Evolutionary conservation across 2,888 invertebrate species (phyloP), one percentile per base, ranked within the genome.

Genomic region (Microctonus aethiopoides): DNA sequence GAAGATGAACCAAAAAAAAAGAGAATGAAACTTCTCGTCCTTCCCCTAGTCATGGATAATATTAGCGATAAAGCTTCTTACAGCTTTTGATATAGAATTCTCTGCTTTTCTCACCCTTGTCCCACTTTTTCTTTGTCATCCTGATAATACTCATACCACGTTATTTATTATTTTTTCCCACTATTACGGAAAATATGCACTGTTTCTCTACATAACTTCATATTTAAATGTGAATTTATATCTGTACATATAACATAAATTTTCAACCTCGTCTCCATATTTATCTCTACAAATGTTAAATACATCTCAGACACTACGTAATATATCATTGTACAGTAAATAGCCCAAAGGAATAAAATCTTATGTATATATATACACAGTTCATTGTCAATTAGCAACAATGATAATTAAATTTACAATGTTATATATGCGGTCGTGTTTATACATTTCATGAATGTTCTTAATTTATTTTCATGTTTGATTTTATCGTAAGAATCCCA

Each of bases 41-140:
- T 32, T 32, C 16, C n/a, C 22, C 32, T 41, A 60, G 29, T 29
- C 54, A 72, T 36, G 62, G 60, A 74, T 74, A 62, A 66, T 72
- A 73, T 71, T 70, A 70, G 64, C 61, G 67, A 73, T 73, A 70
- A 70, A 73, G 70, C 69, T 51, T 67, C 67, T 71, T 62, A 73
- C 41, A 41, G 46, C 7, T 20, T 36, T 68, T 70, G 71, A 67
- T 71, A 66, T 68, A 70, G 64, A 46, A 41, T 54, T 68, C 57
- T 52, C 41, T 59, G 41, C 29, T 36, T 60, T 61, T 71, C 41
- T 5, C 32, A 13, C 46, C 22, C 60, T 46, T 34, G 34, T 24
- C 5, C 41, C 20, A 0, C n/a, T 46, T 46, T 16, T 20, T n/a
- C 32, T 20, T 20, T 59, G 59, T 59, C 59, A 59, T 36, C 22